Conservation (phyloP, 2,797 vertebrate genomes). For the Cirrhinus mrigala region DNA sequence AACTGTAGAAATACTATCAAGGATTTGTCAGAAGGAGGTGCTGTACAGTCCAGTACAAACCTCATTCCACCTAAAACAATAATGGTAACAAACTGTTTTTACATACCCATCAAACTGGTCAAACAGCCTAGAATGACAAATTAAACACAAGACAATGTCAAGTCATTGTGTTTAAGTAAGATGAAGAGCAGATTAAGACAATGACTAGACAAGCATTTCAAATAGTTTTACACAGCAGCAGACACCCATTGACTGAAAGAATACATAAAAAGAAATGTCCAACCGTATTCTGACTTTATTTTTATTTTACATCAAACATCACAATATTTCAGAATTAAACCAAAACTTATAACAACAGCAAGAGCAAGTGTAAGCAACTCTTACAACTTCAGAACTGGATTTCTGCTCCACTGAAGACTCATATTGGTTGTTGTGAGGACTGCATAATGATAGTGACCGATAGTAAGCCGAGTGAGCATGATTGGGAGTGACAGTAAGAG, state of each 20-base stretch:
- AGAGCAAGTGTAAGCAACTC: background rate
- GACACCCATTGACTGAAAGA: background rate
- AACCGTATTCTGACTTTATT: background rate
- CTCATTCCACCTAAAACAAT: background rate
- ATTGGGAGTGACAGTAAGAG: slow-evolving; percentile 64
- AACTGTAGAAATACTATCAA: background rate
- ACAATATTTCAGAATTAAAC: background rate
- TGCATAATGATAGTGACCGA: slow-evolving; percentile 21
- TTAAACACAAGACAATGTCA: background rate
- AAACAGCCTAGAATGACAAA: background rate
- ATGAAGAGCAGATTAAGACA: background rate
- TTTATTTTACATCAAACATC: background rate
- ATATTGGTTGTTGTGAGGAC: slow-evolving; percentile 29
- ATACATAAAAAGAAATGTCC: background rate
- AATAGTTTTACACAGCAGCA: background rate
- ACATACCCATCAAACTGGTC: background rate
- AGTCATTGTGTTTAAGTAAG: background rate
- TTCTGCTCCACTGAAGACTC: background rate
- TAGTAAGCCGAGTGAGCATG: slow-evolving; percentile 59
- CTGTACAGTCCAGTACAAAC: background rate
- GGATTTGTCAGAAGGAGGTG: background rate
- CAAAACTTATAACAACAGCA: background rate
- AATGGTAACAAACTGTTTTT: background rate
- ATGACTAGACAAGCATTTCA: background rate
- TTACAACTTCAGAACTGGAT: background rate